A percentile compares a stretch with the other conserved stretches of the same genome.
Evolutionary conservation across 2,113 vertebrate genomes (phyloP).

Genomic region (Papio anubis): DNA sequence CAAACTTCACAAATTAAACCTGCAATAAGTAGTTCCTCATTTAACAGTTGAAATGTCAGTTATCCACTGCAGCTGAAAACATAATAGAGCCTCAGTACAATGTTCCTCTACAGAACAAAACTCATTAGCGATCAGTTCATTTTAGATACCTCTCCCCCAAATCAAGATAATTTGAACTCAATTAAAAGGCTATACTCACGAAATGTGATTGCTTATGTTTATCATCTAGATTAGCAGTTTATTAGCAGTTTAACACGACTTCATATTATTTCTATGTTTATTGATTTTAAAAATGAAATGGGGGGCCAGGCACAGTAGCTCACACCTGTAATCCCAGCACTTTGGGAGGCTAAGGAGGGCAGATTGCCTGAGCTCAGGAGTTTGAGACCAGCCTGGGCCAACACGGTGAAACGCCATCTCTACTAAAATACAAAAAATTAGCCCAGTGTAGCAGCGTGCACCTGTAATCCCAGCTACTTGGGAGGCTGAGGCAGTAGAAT

Average conservation of each 20-base stretch:
- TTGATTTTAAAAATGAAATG: constrained; percentile 35
- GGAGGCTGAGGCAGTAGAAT: too few relatives aligned
- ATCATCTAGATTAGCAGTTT: neutral
- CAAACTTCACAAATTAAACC: neutral
- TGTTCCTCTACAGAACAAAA: neutral
- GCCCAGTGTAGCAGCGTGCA: too few relatives aligned
- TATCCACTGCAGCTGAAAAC: neutral
- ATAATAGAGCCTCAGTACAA: neutral
- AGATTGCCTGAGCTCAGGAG: too few relatives aligned
- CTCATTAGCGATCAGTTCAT: neutral
- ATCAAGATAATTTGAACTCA: neutral
- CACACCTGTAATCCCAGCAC: too few relatives aligned
- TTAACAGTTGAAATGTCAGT: neutral
- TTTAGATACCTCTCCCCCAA: neutral
- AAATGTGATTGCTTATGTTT: neutral
- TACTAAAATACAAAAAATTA: too few relatives aligned
- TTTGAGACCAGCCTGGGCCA: too few relatives aligned
- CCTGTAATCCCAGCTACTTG: too few relatives aligned
- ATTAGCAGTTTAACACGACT: neutral
- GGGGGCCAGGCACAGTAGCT: too few relatives aligned
- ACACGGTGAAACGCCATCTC: too few relatives aligned
- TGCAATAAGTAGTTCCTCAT: neutral
- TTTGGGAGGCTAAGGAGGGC: too few relatives aligned
- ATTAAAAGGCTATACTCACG: neutral
- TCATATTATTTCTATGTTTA: constrained; percentile 10